Evolutionary conservation across 2,797 vertebrate species (phyloP), one percentile per base, ranked within the genome.

Genomic region (Dallia pectoralis): DNA sequence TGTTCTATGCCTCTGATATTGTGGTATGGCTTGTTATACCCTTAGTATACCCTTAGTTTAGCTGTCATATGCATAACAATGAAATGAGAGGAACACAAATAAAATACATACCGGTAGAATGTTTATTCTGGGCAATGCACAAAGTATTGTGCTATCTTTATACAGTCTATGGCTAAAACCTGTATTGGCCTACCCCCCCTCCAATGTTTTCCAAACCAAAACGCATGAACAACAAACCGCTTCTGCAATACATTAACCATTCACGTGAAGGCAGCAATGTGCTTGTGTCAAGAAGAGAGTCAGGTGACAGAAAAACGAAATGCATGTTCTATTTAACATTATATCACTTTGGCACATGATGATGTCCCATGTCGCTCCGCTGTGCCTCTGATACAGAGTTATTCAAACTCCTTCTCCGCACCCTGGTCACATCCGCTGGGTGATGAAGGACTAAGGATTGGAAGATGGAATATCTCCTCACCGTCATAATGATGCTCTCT

Each of bases 401-500:
- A 62, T 69, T 72, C 79, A 78, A 25, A 7, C 19, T 73, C n/a
- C 86, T 74, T 36, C 33, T 72, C 36, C 64, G 73, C 49, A 29
- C 62, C 3, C 36, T 65, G 1, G 47, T 32, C 78, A 75, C 14
- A 74, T 82, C 84, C 0, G 48, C 32, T 11, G 25, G 74, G 79
- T 69, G 66, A 48, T 72, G 72, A 32, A 1, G 19, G 73, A 67
- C 72, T 56, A 79, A 7, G 3, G 74, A 74, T 75, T 85, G 83
- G 76, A 86, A 76, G 0, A 91, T 70, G 63, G 90, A 87, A 76
- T 96, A 96, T 75, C 94, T 93, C 53, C 95, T 92, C 69, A 96
- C 94, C 0, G 93, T 96, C 95, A 96, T 96, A 90, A 96, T 93
- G 73, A 90, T 65, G 27, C 91, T 86, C 19, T 89, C 94, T 96